Conservation (phyloP, 35 echinoderm and acorn worm genomes). For the Acanthaster planci region DNA sequence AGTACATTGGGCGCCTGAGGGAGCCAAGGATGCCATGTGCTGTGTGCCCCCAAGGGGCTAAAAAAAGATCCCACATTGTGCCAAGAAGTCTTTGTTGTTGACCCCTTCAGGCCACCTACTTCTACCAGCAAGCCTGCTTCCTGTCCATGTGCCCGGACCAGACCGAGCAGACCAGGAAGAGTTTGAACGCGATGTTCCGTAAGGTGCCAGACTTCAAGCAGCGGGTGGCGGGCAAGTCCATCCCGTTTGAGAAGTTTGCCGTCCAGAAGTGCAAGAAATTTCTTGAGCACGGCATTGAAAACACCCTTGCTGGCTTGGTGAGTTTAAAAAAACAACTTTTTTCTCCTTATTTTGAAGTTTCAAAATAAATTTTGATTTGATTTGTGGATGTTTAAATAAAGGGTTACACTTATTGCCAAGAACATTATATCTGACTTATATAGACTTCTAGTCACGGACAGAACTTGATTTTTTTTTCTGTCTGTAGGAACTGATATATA, state of each 20-base stretch:
- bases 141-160: conserved; percentile 70
- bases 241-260: conserved; percentile 95
- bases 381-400: too few species aligned
- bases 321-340: conserved; percentile 20
- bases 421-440: too few species aligned
- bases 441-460: too few species aligned
- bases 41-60: too few species aligned
- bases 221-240: conserved; percentile 93
- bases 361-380: too few species aligned
- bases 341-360: too few species aligned
- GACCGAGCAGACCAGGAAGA: conserved; percentile 34
- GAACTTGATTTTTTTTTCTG: conserved; percentile 19
- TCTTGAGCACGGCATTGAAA: conserved; percentile 62
- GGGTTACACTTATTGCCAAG: too few species aligned
- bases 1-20: too few species aligned
- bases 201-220: conserved; percentile 87
- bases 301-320: conserved; percentile 86
- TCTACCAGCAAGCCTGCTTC: conserved; percentile 90
- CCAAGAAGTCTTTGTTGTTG: too few species aligned
- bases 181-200: conserved; percentile 54
- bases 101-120: conserved; percentile 71
- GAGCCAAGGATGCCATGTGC: too few species aligned
- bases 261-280: conserved; percentile 79
- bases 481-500: conserved; percentile 85
- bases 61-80: too few species aligned